Evolutionary conservation across 2,888 invertebrate genomes (phyloP), one percentile per base, ranked within the genome.

Genomic region (Drosophila infuscata): DNA sequence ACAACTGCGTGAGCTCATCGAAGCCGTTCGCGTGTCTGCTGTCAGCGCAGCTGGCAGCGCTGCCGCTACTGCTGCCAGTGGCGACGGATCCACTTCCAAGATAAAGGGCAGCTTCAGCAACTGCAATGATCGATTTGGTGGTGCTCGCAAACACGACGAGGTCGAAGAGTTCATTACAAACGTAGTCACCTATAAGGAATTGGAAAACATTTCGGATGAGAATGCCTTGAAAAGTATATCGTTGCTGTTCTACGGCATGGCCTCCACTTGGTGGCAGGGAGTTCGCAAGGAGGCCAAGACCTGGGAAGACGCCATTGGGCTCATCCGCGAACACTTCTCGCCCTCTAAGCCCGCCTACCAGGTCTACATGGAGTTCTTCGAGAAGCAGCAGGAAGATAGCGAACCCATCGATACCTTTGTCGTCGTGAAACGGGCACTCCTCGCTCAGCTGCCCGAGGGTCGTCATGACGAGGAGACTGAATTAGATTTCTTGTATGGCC

Each of bases 221-320:
- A 91, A 92, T 62, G 92, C 92, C 2, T 78, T 92, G 2, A 91
- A 88, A 65, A 91, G 92, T 2, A 66, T 92, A 9, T 92, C 92
- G 17, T 74, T 92, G 64, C 79, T 92, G 7, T 89, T 92, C 68
- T 82, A 51, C 25, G 91, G 91, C 35, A 71, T 91, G 30, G 92
- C 92, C 7, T 90, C 90, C 11, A 91, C 88, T 29, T 92, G 92
- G 92, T 92, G 92, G 92, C 92, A 92, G 77, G 92, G 92, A 59
- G 91, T 92, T 0, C 88, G 90, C 33, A 89, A 89, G 65, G 92
- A 92, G 74, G 92, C 92, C 9, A 84, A 89, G 57, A 89, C 89
- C n/a, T 92, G 92, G 92, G 79, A 77, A 9, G 92, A 92, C n/a
- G 92, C 81, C 41, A 80, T 92, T 52, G 81, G 49, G 2, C 81